phyloP scores from a whole-genome alignment of 2,113 vertebrate species.

The Rynchops niger region DNA sequence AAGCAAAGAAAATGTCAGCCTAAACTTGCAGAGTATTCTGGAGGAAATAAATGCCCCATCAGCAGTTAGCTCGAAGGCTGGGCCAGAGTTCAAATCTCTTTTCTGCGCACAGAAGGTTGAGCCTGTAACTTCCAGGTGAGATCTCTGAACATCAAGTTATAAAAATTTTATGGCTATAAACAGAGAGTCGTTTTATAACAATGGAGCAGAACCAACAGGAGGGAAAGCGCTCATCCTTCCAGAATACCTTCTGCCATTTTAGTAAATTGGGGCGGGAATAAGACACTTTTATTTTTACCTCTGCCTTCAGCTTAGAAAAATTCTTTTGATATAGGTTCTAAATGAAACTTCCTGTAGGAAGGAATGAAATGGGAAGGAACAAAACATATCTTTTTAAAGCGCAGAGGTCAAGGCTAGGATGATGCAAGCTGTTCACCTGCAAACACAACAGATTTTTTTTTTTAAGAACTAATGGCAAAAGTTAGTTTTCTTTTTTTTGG shows the following conservation, averaged over 20 bases:
- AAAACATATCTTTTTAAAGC: neutral
- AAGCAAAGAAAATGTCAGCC: neutral
- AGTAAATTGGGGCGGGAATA: neutral
- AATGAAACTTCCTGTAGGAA: neutral
- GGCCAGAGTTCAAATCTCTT: neutral
- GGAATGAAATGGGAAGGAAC: neutral
- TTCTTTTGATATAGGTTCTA: neutral
- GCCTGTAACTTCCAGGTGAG: neutral
- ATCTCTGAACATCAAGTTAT: neutral
- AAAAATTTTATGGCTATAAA: neutral
- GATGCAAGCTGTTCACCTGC: neutral
- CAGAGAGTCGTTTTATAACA: neutral
- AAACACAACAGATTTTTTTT: neutral
- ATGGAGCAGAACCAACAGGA: neutral
- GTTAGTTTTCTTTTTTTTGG: neutral
- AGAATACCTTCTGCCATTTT: neutral
- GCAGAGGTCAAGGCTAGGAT: neutral
- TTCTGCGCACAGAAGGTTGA: neutral
- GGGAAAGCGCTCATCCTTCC: neutral
- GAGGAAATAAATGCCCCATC: neutral
- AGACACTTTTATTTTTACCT: neutral
- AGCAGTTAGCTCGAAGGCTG: neutral
- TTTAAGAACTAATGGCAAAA: neutral
- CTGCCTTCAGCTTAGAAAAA: neutral
- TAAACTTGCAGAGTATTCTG: neutral